Evolutionary conservation across 2,113 vertebrate species (phyloP), one percentile per base, ranked within the genome.

Genomic region (Takifugu bimaculatus): DNA sequence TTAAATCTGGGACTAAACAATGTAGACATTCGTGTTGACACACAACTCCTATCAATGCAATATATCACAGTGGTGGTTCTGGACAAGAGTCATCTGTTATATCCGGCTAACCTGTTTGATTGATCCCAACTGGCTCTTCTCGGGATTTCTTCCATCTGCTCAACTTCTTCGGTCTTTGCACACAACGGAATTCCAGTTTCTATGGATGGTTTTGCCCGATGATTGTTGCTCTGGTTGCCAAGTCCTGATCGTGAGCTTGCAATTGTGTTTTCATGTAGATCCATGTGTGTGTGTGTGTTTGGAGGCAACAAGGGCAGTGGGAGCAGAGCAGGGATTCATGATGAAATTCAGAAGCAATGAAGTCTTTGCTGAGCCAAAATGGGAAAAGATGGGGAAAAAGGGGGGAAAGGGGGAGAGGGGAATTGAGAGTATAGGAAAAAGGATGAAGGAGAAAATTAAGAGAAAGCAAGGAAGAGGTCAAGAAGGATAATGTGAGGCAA

Each of bases 281-380:
- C 64, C 10, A 12, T 45, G 14, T 45, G 2, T 48, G n/a, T 48
- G 6, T 48, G n/a, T 48, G n/a, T 47, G 15, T 47, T 47, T 47
- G 75, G 77, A 85, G 70, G 82, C 86, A 83, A 78, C 82, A 84
- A 83, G 87, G 85, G 78, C 77, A 83, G 84, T 62, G 63, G 47
- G 70, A 83, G 72, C 68, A 71, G 65, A 78, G 71, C 60, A 66
- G 63, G 70, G 76, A 43, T 70, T 79, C 70, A 89, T 91, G 90
- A 91, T 90, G 90, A 89, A 91, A 91, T 82, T 80, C 83, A 54
- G 74, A 70, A 81, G 88, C 89, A 91, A 91, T 84, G 68, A 80
- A 80, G 81, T 86, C 85, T 75, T 78, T 75, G 70, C 39, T 67
- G 73, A 83, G 76, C 54, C 55, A 63, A 57, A 49, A 45, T 71